Conservation (phyloP, 2,113 vertebrate species). For the Hucho hucho region DNA sequence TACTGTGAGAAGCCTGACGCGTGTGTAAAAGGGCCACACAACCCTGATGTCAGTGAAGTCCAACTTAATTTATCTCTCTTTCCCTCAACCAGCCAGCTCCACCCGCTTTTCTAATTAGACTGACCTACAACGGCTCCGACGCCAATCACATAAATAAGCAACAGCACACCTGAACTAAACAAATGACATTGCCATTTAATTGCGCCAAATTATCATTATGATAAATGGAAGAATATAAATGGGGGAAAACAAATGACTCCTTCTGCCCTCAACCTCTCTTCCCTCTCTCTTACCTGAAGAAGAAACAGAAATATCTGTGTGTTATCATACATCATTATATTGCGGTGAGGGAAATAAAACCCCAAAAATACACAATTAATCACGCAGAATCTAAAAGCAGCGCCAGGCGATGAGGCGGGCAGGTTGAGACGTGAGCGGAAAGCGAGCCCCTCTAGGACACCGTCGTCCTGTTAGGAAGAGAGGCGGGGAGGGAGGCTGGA, state of each 20-base stretch:
- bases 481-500: background rate
- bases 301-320: conserved; percentile 63
- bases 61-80: conserved; percentile 40
- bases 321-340: conserved; percentile 75
- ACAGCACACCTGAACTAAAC: conserved; percentile 77
- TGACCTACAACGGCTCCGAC: conserved; percentile 66
- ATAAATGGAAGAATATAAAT: conserved; percentile 81
- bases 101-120: conserved; percentile 57
- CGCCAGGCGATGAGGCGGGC: conserved; percentile 27
- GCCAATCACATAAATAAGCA: conserved; percentile 61
- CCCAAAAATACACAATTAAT: conserved; percentile 70
- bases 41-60: conserved; percentile 10
- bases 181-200: conserved; percentile 81
- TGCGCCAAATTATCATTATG: conserved; percentile 85
- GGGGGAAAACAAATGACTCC: conserved; percentile 70
- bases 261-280: conserved; percentile 31
- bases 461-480: conserved; percentile 52
- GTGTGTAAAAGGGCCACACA: conserved; percentile 23
- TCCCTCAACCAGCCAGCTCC: conserved; percentile 53
- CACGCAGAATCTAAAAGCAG: conserved; percentile 50
- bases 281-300: conserved; percentile 63
- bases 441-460: conserved; percentile 57
- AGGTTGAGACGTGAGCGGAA: conserved; percentile 54
- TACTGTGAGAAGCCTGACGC: conserved; percentile 31
- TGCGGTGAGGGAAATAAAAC: conserved; percentile 48